Evolutionary conservation across 2,888 invertebrate species (phyloP), one percentile per base, ranked within the genome.

Genomic region (Odontomyia ornata): DNA sequence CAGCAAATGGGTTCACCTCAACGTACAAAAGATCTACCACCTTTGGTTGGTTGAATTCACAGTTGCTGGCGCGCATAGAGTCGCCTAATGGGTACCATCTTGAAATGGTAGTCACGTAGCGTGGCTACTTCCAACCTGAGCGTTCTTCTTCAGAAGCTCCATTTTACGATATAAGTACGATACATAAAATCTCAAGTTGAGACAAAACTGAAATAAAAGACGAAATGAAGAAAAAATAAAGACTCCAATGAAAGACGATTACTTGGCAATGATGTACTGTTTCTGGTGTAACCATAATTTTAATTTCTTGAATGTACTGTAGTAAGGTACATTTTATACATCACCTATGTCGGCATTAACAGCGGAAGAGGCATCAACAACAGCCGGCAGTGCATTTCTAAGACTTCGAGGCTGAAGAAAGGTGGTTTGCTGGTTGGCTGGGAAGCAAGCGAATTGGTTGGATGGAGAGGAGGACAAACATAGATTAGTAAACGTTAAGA

Each of bases 191-290:
- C 25, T 25, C 43, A 47, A 69, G 25, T 5, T 13, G 46, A 69
- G 36, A 62, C 62, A 36, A 36, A 36, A 36, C 36, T 5, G 36
- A 36, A 9, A 9, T 36, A 36, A n/a, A 27, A 23, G n/a, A 27
- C n/a, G 43, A 47, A n/a, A n/a, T n/a, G n/a, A n/a, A n/a, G n/a
- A n/a, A n/a, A n/a, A n/a, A n/a, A n/a, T n/a, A n/a, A n/a, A n/a
- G n/a, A n/a, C n/a, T n/a, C 69, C 46, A 69, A 69, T 69, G 69
- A 43, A 69, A 15, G 21, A 43, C 69, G 69, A 69, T 69, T 69
- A 25, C 69, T 69, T 69, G 11, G 47, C 69, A 69, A 69, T 69
- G 69, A 69, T 69, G 69, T 69, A 69, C 69, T 69, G 47, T 47
- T 43, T 43, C 36, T 69, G 47, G 69, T 25, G 69, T 69, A 69